phyloP scores from a whole-genome alignment of 2,888 invertebrate genomes.

The Hydrotaea cyrtoneurina region DNA sequence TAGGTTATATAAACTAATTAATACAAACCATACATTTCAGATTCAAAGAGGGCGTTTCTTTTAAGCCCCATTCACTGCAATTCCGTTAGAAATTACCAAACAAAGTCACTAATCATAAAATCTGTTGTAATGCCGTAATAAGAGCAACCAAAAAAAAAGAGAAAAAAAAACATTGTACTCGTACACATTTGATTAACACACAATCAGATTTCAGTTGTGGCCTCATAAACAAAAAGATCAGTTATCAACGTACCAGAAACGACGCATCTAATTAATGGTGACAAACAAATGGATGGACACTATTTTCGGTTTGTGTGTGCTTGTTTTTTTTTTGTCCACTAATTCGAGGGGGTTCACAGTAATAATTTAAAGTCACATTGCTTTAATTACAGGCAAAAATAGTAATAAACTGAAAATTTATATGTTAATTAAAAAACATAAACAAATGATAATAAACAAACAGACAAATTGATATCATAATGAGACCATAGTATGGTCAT shows the following conservation, averaged over 20 bases:
- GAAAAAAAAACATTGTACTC: too few species aligned
- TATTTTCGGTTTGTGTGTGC: not conserved
- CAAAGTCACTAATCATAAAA: too few species aligned
- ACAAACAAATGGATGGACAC: slow-evolving; percentile 40
- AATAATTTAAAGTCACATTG: slow-evolving; percentile 51
- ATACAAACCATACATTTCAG: too few species aligned
- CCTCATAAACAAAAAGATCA: slow-evolving; percentile 11
- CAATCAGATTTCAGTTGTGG: not conserved
- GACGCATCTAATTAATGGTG: slow-evolving; percentile 39
- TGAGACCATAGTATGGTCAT: slow-evolving; percentile 36
- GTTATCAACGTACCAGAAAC: slow-evolving; percentile 44
- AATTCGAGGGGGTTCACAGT: not conserved
- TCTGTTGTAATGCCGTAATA: too few species aligned
- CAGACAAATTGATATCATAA: slow-evolving; percentile 55
- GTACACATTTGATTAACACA: too few species aligned
- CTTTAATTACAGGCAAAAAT: slow-evolving; percentile 45
- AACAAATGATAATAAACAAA: slow-evolving; percentile 6
- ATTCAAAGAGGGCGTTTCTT: too few species aligned
- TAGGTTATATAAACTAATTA: too few species aligned
- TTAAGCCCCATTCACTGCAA: too few species aligned
- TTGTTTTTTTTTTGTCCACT: slow-evolving; percentile 5
- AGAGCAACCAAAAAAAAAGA: too few species aligned
- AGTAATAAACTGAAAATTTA: slow-evolving; percentile 48
- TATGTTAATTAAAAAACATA: slow-evolving; percentile 60
- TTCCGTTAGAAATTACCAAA: too few species aligned